Percentiles rank a stretch among this genome's conserved stretches.
Evolutionary conservation across 2,888 invertebrate species (phyloP).

Genomic region (Cyrtodaria siliqua): DNA sequence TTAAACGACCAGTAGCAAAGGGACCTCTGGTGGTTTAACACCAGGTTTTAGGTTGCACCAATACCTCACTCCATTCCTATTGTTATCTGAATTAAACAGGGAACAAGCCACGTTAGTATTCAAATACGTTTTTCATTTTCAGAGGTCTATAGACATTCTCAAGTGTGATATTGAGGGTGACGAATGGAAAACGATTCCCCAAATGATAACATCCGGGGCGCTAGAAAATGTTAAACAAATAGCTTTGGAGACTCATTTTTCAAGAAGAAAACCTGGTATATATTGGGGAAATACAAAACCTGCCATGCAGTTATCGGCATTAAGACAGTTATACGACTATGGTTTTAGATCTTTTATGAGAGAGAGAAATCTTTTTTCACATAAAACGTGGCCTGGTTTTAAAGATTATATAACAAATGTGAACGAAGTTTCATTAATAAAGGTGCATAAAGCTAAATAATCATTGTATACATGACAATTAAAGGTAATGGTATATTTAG

Average conservation of each 20-base stretch:
- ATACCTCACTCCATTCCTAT: no score
- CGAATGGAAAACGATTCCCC: slow-evolving; percentile 56
- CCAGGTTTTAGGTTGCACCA: no score
- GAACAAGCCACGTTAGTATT: no score
- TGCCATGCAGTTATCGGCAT: slow-evolving; percentile 12
- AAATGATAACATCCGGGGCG: slow-evolving; percentile 52
- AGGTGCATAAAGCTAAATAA: slow-evolving; percentile 3
- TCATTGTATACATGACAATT: no score
- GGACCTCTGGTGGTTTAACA: no score
- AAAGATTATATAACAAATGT: slow-evolving; percentile 42
- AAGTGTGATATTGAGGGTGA: slow-evolving; percentile 62
- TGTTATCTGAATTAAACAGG: no score
- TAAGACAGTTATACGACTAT: slow-evolving; percentile 47
- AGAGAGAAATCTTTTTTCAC: slow-evolving; percentile 52
- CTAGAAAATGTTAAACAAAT: slow-evolving; percentile 55
- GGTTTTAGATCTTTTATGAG: slow-evolving; percentile 58
- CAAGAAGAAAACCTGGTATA: not conserved
- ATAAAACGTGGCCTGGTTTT: slow-evolving; percentile 31
- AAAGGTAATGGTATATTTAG: no score
- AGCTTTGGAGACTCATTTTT: slow-evolving; percentile 59
- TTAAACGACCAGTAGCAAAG: no score
- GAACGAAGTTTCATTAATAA: slow-evolving; percentile 53
- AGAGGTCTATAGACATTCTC: slow-evolving; percentile 54
- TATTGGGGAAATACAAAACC: slow-evolving; percentile 34
- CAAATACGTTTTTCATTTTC: slow-evolving; percentile 31